Percentiles rank a stretch among this genome's conserved stretches.
These are phyloP conservation scores for Meliscaeva auricollis DNA, from an alignment of 2,888 invertebrate genomes.

Conservation along the genomic window DNA sequence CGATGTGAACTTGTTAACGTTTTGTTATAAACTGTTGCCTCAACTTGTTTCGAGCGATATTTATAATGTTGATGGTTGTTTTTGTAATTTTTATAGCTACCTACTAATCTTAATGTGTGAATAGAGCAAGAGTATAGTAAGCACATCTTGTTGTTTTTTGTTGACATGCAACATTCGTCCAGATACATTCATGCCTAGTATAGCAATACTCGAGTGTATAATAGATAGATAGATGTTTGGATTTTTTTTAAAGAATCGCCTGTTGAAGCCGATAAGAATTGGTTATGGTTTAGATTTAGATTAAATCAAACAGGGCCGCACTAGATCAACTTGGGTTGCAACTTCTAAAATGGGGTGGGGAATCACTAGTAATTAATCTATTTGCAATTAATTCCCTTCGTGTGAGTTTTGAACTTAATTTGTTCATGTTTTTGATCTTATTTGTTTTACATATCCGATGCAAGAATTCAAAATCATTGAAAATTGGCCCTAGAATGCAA, in stretches of 20 bases:
- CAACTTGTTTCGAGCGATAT: conserved; percentile 71
- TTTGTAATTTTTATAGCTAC: conserved; percentile 30
- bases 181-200: background rate
- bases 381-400: too few species aligned
- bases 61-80: conserved; percentile 64
- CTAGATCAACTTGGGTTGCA: background rate
- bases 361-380: too few species aligned
- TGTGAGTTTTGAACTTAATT: too few species aligned
- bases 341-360: too few species aligned
- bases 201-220: background rate
- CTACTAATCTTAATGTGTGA: conserved; percentile 57
- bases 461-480: background rate
- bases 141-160: conserved; percentile 64
- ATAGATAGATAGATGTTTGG: conserved; percentile 20
- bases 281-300: background rate
- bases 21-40: conserved; percentile 69
- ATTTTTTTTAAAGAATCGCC: conserved; percentile 46
- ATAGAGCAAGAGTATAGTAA: too few species aligned
- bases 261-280: conserved; percentile 53
- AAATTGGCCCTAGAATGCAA: background rate
- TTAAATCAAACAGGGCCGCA: conserved; percentile 1
- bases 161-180: conserved; percentile 49
- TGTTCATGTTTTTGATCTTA: too few species aligned
- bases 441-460: too few species aligned
- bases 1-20: conserved; percentile 60